Base-by-base conservation (phyloP, 1,140 invertebrate species). In the Agrypnia vestita region DNA sequence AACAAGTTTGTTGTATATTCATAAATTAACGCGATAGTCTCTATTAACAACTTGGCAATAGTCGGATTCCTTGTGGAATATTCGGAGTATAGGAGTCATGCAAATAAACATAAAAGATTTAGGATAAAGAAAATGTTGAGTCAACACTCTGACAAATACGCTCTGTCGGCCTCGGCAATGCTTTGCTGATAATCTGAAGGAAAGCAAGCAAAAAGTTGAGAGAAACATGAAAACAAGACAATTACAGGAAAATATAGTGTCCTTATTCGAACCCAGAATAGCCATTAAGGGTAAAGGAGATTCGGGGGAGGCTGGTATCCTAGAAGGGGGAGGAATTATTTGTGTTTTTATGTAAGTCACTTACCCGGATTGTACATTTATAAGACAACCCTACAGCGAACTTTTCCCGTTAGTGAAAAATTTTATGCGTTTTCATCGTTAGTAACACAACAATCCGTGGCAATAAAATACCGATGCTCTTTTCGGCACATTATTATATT, bases 201-300 rank as follows among this genome's bases (percentile, higher is more conserved):
- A 80, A 78, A 76, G 72, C 78, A 11, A 53, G 79, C 78, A 82
- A 82, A 82, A 82, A 82, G 76, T 82, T 79, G 81, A 82, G 78
- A 74, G 76, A 82, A 82, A 82, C 81, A 82, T 80, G 81, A 82
- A 82, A 82, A 82, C 81, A 82, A 80, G 81, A 82, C 81, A 82
- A 82, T 82, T 82, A 82, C 81, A 79, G 76, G 81, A 76, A 80
- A 82, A 82, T 82, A 82, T 82, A 82, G 81, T 82, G 78, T 82
- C 81, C 81, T 82, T 82, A 82, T 80, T 82, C 78, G 78, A 80
- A 80, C 78, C 75, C 81, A 59, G 81, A 82, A 82, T 82, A 69
- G 81, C 81, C 79, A 80, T 82, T 82, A 82, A 80, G 81, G 81
- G 81, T 47, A 72, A 25, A 43, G 17, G 76, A 35, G 25, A 35